A percentile compares a stretch with the other conserved stretches of the same genome.
Evolutionary conservation across 2,888 invertebrate genomes (phyloP).

Genomic region (Spodoptera picta): DNA sequence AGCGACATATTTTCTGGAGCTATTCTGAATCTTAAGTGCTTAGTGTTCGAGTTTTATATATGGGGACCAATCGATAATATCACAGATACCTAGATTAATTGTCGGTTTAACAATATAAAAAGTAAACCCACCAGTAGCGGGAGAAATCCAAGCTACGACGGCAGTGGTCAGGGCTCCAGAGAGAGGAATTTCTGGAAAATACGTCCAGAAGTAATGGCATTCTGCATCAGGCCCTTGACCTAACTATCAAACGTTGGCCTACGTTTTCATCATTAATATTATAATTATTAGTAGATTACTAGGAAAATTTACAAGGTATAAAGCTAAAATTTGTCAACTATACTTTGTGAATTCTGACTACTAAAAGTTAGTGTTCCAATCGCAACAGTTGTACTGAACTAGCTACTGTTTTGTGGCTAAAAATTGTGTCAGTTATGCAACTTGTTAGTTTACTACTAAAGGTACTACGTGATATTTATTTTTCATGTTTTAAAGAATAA

Average conservation of each 20-base stretch:
- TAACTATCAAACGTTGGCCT: too few relatives aligned
- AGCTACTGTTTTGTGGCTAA: slow-evolving; percentile 25
- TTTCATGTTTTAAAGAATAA: not conserved
- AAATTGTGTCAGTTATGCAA: slow-evolving; percentile 23
- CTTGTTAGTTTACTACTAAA: not conserved
- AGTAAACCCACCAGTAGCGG: too few relatives aligned
- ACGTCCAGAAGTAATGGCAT: too few relatives aligned
- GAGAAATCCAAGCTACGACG: too few relatives aligned
- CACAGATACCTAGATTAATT: too few relatives aligned
- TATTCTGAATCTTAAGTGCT: not conserved
- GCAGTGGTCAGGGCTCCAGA: too few relatives aligned
- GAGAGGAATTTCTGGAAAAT: too few relatives aligned
- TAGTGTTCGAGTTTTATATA: not conserved
- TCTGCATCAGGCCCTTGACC: too few relatives aligned
- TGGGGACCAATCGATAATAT: too few relatives aligned
- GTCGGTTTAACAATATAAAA: too few relatives aligned
- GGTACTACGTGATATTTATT: not conserved
- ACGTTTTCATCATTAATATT: too few relatives aligned
- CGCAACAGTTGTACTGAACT: slow-evolving; percentile 31
- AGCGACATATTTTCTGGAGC: not conserved
- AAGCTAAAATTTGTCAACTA: slow-evolving; percentile 29
- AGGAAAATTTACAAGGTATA: not conserved
- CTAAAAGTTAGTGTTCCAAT: slow-evolving; percentile 38
- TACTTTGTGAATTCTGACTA: slow-evolving; percentile 28
- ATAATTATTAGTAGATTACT: too few relatives aligned